phyloP scores from a whole-genome alignment of 2,113 vertebrate genomes.

The Clupea harengus region DNA sequence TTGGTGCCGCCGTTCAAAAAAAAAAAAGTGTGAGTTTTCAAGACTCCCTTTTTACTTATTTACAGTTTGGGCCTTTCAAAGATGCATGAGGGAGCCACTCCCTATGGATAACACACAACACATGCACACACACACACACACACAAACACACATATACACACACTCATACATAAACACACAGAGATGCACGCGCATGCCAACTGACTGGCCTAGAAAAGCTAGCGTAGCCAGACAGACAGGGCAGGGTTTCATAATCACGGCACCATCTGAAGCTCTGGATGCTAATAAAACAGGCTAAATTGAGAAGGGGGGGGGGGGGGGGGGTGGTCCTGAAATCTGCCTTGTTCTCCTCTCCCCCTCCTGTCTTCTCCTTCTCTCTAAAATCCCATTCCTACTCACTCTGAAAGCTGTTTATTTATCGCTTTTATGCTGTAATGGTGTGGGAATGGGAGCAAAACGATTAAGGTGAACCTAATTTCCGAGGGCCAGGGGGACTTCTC shows the following conservation, averaged over 20 bases:
- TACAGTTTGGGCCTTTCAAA: constrained; percentile 38
- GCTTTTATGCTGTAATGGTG: too few species aligned
- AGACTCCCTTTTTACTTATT: constrained; percentile 51
- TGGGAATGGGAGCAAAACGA: too few species aligned
- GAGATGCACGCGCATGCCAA: background rate
- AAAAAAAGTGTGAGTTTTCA: constrained; percentile 26
- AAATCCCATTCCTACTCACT: background rate
- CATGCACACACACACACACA: background rate
- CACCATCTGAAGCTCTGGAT: background rate
- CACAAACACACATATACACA: background rate
- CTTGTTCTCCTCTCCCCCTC: background rate
- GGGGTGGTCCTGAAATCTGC: background rate
- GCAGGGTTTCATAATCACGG: background rate
- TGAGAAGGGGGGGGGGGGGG: too few species aligned
- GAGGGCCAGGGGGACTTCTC: too few species aligned
- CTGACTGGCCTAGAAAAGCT: constrained; percentile 26
- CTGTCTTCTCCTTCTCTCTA: background rate
- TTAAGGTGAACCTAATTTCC: too few species aligned
- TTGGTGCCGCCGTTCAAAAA: constrained; percentile 39
- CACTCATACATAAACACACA: background rate
- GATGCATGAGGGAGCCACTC: constrained; percentile 36
- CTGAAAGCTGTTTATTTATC: too few species aligned
- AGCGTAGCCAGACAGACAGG: constrained; percentile 1
- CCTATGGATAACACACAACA: background rate
- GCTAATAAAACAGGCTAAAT: constrained; percentile 1